Base-by-base conservation (phyloP, 2,797 vertebrate species). In the Toxotes lorentzi region DNA sequence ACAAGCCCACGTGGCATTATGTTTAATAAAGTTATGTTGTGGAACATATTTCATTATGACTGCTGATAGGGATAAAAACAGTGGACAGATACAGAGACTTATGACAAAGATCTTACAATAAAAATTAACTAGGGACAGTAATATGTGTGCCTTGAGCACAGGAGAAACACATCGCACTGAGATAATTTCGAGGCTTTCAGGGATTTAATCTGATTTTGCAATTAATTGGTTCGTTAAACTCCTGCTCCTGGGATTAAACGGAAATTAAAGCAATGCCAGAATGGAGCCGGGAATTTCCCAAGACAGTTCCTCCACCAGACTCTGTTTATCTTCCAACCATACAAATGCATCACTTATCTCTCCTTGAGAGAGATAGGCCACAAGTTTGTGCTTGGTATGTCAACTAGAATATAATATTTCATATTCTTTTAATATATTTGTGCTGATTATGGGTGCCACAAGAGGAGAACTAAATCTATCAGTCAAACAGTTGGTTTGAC, bases 161-260 rank as follows among this genome's bases (percentile, higher is more conserved):
- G 3, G 59, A 84, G 73, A 82, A 89, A 83, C 77, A 77, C 73
- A 90, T 88, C 74, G 89, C 84, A 86, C 67, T 40, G 62, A 87
- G 81, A 90, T 91, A 64, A 84, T 92, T 91, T 89, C 35, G 59
- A 70, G 82, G 76, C 86, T 88, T 92, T 88, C 58, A 40, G 83
- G 84, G 84, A 93, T 86, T 89, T 89, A 90, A 91, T 92, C 86
- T 84, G 89, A 92, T 92, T 93, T 87, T 60, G 79, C 82, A 92
- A 92, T 91, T 93, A 94, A 93, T 89, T 94, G 90, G 76, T 90
- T 92, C 56, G 64, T 93, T 91, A 91, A 90, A 90, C 76, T 79
- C 76, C 72, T 79, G 73, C 90, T 93, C 89, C 65, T 84, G 88
- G 88, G 90, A 92, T 90, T 89, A 89, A 87, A 91, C 2, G 21